Evolutionary conservation across 2,797 vertebrate genomes (phyloP).

Genomic region (Thripadectes ignobilis): DNA sequence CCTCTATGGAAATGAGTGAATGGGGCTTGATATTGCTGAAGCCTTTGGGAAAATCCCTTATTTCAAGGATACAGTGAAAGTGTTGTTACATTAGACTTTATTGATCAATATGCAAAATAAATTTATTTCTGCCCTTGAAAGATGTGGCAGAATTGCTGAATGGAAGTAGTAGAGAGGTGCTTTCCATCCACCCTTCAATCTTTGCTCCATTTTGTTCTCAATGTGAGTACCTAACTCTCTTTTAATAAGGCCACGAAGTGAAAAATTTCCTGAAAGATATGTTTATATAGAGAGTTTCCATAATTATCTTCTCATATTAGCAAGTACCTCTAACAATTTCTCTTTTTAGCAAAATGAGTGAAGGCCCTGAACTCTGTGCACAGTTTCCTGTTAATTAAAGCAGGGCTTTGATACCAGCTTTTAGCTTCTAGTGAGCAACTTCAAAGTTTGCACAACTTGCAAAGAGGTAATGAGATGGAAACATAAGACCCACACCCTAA

Average conservation of each 20-base stretch:
- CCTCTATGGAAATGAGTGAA: neutral
- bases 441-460: neutral
- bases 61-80: neutral
- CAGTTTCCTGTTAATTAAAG: conserved; percentile 1
- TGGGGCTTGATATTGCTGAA: neutral
- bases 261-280: neutral
- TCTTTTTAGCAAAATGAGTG: neutral
- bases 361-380: neutral
- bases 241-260: neutral
- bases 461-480: neutral
- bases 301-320: conserved; percentile 10
- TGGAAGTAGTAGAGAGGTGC: neutral
- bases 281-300: neutral
- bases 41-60: neutral
- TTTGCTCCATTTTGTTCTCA: neutral
- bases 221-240: neutral
- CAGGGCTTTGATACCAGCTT: neutral
- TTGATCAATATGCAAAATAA: neutral
- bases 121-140: neutral
- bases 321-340: neutral
- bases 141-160: neutral
- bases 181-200: neutral
- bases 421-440: neutral
- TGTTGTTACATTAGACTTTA: neutral
- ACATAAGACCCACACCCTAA: neutral